Evolutionary conservation across 2,888 invertebrate genomes (phyloP).

Genomic region (Zaprionus obscuricornis): DNA sequence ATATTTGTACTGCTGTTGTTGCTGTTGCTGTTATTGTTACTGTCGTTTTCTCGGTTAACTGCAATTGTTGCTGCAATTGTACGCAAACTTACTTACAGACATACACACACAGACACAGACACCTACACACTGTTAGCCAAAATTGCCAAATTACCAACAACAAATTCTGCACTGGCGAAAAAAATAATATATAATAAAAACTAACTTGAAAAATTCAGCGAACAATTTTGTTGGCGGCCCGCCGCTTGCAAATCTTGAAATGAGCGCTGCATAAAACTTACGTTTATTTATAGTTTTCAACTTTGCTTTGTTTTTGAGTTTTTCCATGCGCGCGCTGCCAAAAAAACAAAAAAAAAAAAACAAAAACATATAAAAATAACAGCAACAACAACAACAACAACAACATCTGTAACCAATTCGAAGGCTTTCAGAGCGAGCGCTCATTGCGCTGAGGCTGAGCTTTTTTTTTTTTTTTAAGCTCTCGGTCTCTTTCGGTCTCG

Average conservation of each 20-base stretch:
- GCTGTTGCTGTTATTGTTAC: constrained; percentile 37
- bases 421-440: constrained; percentile 51
- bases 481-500: too few species aligned
- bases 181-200: constrained; percentile 12
- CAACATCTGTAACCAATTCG: constrained; percentile 30
- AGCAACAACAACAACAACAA: constrained; percentile 14
- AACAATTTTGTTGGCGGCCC: constrained; percentile 55
- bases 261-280: constrained; percentile 76
- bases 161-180: too few species aligned
- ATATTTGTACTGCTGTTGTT: constrained; percentile 51
- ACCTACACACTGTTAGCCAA: constrained; percentile 41
- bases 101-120: constrained; percentile 29
- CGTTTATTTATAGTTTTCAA: constrained; percentile 82
- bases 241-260: constrained; percentile 81
- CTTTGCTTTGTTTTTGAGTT: constrained; percentile 46
- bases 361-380: too few species aligned
- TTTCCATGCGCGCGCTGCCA: constrained; percentile 57
- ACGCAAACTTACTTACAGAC: constrained; percentile 21
- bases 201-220: constrained; percentile 36
- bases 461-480: too few species aligned
- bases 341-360: constrained; percentile 24
- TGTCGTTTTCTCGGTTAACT: constrained; percentile 70
- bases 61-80: constrained; percentile 75
- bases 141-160: too few species aligned
- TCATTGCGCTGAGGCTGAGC: constrained; percentile 35